Evolutionary conservation across 2,888 invertebrate species (phyloP), one percentile per base, ranked within the genome.

Genomic region (Kryphioiulus occultus): DNA sequence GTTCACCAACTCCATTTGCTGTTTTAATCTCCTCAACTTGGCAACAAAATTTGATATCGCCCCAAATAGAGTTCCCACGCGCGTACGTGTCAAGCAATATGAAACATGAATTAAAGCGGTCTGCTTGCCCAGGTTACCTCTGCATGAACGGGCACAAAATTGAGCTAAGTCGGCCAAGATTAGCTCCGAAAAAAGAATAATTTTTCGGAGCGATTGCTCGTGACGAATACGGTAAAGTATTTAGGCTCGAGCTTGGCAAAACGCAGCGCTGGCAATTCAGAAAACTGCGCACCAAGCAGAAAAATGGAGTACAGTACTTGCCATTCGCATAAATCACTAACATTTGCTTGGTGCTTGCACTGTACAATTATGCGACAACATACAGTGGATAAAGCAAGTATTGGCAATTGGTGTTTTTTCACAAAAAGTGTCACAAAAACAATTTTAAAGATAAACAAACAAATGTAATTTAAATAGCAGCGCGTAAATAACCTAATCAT

Each of bases 1-100:
- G 68, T 68, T 68, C 68, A 68, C 68, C 68, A 68, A 68, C 68
- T 68, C 68, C 68, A 68, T 68, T n/a, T 68, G 68, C 26, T 22
- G 4, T 68, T 68, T 68, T 26, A 68, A 68, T 68, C 68, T 68
- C 68, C 9, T 0, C 68, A 68, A 68, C 68, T 26, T 68, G 68
- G 68, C 22, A 68, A 68, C 68, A 19, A 0, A 22, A n/a, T 26
- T 22, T 22, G 68, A 22, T 12, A 68, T 68, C 68, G 68, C 22
- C 68, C 26, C 7, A 68, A 0, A 68, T 5, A n/a, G 17, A 68
- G 22, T 68, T 68, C 26, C 68, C 68, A 68, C 26, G 68, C 68
- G 22, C 22, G 22, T 39, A 39, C 68, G 68, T 68, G 68, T 10
- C 68, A 68, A 26, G 68, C 26, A 68, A 68, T 68, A 68, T 68